phyloP scores from a whole-genome alignment of 92 coral and sea anemone species.

The Ricordea florida region DNA sequence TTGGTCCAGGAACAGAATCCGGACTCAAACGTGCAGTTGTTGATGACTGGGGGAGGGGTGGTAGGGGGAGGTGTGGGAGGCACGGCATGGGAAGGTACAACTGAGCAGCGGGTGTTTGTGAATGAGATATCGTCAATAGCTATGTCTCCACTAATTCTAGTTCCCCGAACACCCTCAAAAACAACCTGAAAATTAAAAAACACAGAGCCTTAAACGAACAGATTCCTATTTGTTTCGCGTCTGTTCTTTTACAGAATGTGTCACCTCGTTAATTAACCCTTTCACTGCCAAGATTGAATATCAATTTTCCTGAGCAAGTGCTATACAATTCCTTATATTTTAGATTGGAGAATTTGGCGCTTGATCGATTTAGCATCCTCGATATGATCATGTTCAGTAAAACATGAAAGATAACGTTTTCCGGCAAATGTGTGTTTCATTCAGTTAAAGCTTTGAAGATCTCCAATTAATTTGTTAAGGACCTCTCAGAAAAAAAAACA shows the following conservation, averaged over 20 bases:
- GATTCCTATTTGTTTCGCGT: too few relatives aligned
- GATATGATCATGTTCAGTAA: too few relatives aligned
- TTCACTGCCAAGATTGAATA: neutral
- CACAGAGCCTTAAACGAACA: neutral
- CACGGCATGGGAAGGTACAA: constrained; percentile 77
- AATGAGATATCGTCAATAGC: constrained; percentile 90
- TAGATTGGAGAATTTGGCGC: too few relatives aligned
- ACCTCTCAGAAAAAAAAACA: too few relatives aligned
- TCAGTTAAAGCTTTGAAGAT: too few relatives aligned
- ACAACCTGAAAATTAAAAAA: constrained; percentile 63
- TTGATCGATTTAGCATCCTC: too few relatives aligned
- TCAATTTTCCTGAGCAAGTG: too few relatives aligned
- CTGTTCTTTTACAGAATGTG: too few relatives aligned
- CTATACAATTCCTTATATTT: too few relatives aligned
- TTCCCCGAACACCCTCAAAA: constrained; percentile 90
- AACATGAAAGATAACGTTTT: too few relatives aligned
- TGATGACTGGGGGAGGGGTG: constrained; percentile 84
- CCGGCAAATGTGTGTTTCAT: too few relatives aligned
- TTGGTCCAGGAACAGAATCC: constrained; percentile 93
- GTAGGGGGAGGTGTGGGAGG: constrained; percentile 97
- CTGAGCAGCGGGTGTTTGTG: constrained; percentile 67
- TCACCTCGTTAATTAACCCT: neutral
- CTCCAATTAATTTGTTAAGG: too few relatives aligned
- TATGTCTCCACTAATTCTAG: constrained; percentile 86
- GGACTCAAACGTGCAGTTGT: constrained; percentile 93